phyloP scores from a whole-genome alignment of 2,797 vertebrate genomes.

The Nannoperca australis region DNA sequence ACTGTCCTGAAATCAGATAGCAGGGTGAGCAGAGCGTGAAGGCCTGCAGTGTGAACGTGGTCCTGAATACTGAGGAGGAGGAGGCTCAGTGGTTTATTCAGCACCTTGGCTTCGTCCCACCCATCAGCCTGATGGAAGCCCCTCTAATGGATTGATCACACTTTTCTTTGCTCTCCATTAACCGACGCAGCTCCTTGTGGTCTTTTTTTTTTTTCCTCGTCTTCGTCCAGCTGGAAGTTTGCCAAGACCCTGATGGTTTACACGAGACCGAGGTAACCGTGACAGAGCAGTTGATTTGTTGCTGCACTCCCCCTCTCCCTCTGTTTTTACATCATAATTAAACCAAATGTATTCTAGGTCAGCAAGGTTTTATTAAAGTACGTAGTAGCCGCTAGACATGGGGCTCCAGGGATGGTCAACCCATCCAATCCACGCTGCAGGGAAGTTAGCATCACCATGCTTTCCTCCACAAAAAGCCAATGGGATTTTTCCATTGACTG shows the following conservation, averaged over 20 bases:
- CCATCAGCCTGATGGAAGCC: constrained; percentile 43
- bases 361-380: constrained; percentile 6
- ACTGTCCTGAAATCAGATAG: constrained; percentile 28
- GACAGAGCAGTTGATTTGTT: constrained; percentile 23
- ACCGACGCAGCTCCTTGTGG: neutral
- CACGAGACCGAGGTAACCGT: constrained; percentile 1
- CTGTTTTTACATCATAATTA: constrained; percentile 27
- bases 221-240: constrained; percentile 17
- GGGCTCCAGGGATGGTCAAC: too few species aligned
- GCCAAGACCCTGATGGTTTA: constrained; percentile 16
- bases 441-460: too few species aligned
- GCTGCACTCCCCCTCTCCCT: neutral
- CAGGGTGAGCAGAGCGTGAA: constrained; percentile 26
- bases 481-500: too few species aligned
- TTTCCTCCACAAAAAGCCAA: too few species aligned
- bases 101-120: constrained; percentile 49
- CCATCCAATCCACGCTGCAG: too few species aligned
- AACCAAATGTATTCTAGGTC: constrained; percentile 10
- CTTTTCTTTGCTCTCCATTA: constrained; percentile 45
- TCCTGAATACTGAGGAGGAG: constrained; percentile 62
- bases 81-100: constrained; percentile 35
- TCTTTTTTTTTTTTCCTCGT: neutral
- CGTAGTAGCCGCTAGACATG: neutral
- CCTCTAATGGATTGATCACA: constrained; percentile 49
- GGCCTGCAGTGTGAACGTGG: constrained; percentile 46